Base-by-base conservation (phyloP, 2,888 invertebrate species). In the Schizaphis graminum region DNA sequence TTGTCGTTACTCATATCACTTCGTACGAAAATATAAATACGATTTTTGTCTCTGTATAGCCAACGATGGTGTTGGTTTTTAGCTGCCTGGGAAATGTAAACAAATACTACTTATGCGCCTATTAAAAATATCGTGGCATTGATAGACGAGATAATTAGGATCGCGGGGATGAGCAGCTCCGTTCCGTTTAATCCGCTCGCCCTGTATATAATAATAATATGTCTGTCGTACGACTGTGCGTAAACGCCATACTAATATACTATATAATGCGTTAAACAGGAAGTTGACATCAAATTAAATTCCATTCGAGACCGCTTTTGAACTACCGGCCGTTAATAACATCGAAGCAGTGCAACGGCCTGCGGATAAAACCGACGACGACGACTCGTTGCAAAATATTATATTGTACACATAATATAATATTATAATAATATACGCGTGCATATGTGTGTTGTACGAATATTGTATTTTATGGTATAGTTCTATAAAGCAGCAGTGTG, bases 201-300 rank as follows among this genome's bases (percentile, higher is more conserved):
- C 87, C 87, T 49, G 87, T 49, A 49, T 84, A 84, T n/a, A 47
- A n/a, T n/a, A 35, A n/a, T 35, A 3, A 28, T n/a, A 47, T 44
- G 44, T 44, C 0, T 85, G 44, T 24, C 13, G 41, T 41, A 84
- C 84, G 84, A n/a, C n/a, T 67, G 67, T 67, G 77, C 77, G 35
- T 77, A 77, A 35, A 77, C 77, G 35, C 77, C 77, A 77, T 77
- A 35, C 77, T 28, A 47, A 47, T 47, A 47, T 47, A 47, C 44
- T 47, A 47, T 47, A 47, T 47, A 47, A 44, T 91, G 56, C 77
- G 89, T 89, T 93, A 93, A 93, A 93, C 93, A 84, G 93, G 93
- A 93, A 93, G 93, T 84, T n/a, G 77, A 89, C 89, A n/a, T 93
- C 93, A n/a, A 89, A 93, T 93, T 93, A 89, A 84, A 89, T 57